A percentile compares a stretch with the other conserved stretches of the same genome.
These are phyloP conservation scores for Hydrocynus forskahlii DNA, from an alignment of 2,797 vertebrate species.

Conservation along the genomic window DNA sequence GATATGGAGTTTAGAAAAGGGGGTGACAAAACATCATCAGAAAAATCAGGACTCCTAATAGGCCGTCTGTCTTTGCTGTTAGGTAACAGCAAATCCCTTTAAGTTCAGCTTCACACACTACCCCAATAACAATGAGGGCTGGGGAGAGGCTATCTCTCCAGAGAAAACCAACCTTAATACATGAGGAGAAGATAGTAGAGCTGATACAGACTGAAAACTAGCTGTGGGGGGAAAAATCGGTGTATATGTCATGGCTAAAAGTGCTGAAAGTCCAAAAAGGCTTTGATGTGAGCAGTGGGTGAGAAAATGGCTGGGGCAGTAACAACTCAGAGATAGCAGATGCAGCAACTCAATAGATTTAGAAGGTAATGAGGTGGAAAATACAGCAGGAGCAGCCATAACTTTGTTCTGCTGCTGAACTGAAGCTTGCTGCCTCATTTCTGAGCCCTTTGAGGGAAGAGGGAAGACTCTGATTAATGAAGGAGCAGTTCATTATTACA, in stretches of 20 bases:
- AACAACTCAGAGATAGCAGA: slow-evolving; percentile 45
- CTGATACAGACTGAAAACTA: neutral
- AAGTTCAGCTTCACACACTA: slow-evolving; percentile 12
- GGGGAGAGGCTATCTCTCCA: slow-evolving; percentile 11
- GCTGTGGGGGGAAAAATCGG: neutral
- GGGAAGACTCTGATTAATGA: slow-evolving; percentile 47
- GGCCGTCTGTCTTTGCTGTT: neutral
- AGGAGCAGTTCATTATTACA: slow-evolving; percentile 14
- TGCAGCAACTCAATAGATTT: slow-evolving; percentile 38
- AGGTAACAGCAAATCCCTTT: slow-evolving; percentile 18
- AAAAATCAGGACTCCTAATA: neutral
- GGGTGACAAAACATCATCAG: slow-evolving; percentile 1
- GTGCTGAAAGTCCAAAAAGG: slow-evolving; percentile 29
- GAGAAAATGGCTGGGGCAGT: slow-evolving; percentile 33
- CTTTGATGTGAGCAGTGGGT: slow-evolving; percentile 28
- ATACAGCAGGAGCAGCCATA: slow-evolving; percentile 19
- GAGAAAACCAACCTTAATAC: slow-evolving; percentile 15
- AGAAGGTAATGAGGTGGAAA: slow-evolving; percentile 53
- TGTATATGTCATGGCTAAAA: slow-evolving; percentile 27
- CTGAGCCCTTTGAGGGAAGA: slow-evolving; percentile 23
- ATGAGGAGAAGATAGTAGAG: neutral
- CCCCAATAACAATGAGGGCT: slow-evolving; percentile 21
- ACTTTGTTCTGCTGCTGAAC: slow-evolving; percentile 43
- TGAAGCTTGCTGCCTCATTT: neutral
- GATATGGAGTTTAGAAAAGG: neutral